A percentile compares a stretch with the other conserved stretches of the same genome.
These are phyloP conservation scores for Macrosteles quadrilineatus DNA, from an alignment of 1,140 invertebrate genomes.

Conservation along the genomic window DNA sequence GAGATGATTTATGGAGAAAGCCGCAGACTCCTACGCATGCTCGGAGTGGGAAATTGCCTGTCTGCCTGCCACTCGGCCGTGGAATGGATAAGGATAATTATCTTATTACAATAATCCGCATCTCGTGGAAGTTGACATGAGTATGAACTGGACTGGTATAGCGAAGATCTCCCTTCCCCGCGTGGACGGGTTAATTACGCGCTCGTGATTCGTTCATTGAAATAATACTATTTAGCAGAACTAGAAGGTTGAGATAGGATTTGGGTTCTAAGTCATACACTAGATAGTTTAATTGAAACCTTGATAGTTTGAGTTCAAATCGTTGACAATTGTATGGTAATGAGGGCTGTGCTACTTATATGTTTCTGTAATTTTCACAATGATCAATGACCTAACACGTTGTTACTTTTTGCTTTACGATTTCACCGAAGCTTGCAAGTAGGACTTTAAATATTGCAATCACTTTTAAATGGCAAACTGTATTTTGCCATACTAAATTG, in stretches of 20 bases:
- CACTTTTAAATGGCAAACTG: too few species aligned
- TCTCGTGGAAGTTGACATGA: not conserved
- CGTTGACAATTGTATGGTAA: too few species aligned
- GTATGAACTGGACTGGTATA: too few species aligned
- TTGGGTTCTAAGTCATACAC: not conserved
- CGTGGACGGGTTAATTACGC: not conserved
- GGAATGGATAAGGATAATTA: not conserved
- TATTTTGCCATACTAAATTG: too few species aligned
- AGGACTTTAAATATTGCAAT: too few species aligned
- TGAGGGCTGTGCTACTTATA: too few species aligned
- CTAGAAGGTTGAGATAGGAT: not conserved
- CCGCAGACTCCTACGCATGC: slow-evolving; percentile 11
- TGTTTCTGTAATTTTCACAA: too few species aligned
- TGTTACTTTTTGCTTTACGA: too few species aligned
- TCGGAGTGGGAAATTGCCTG: not conserved
- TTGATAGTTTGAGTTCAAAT: too few species aligned
- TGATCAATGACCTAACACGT: too few species aligned
- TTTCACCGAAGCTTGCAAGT: too few species aligned
- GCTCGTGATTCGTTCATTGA: not conserved
- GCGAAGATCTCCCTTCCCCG: not conserved
- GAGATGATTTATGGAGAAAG: slow-evolving; percentile 21
- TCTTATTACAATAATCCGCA: slow-evolving; percentile 12
- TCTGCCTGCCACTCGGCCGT: not conserved
- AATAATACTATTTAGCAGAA: not conserved
- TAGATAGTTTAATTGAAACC: too few species aligned